A percentile compares a stretch with the other conserved stretches of the same genome.
Conservation (phyloP, 2,113 vertebrate genomes). For the Microcebus murinus region DNA sequence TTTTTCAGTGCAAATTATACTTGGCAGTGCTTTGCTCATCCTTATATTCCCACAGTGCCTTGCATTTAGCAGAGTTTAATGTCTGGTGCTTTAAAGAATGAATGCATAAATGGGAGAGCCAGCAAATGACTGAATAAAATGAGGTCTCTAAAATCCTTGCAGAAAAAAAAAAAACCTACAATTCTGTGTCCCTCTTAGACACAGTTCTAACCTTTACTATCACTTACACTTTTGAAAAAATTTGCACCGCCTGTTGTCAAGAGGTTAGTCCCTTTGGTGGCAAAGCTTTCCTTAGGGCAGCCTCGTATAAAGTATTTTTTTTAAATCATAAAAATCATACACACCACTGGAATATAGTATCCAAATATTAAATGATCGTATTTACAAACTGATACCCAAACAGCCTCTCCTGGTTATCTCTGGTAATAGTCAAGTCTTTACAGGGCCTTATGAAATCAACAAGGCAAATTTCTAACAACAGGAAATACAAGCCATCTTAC, state of each 20-base stretch:
- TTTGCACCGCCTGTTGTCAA: background rate
- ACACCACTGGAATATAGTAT: background rate
- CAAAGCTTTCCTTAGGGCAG: background rate
- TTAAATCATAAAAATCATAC: background rate
- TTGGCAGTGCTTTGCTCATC: background rate
- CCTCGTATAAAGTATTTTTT: background rate
- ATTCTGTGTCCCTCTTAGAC: background rate
- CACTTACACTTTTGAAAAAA: background rate
- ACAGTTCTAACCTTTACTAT: background rate
- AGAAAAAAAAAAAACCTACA: background rate
- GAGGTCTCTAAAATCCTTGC: conserved; percentile 8
- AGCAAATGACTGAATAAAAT: background rate
- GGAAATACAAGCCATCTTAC: conserved; percentile 28
- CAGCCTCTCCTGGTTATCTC: background rate
- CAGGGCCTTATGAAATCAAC: background rate
- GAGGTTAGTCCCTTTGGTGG: background rate
- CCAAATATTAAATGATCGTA: background rate
- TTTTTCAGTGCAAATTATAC: background rate
- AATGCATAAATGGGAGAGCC: background rate
- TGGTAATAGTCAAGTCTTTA: background rate
- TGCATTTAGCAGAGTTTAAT: background rate
- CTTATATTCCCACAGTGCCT: background rate
- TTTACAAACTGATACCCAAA: background rate
- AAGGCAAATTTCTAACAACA: conserved; percentile 45
- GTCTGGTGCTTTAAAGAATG: background rate